Percentiles rank a stretch among this genome's conserved stretches.
Evolutionary conservation across 2,797 vertebrate genomes (phyloP).

Genomic region (Premnoplex brunnescens): DNA sequence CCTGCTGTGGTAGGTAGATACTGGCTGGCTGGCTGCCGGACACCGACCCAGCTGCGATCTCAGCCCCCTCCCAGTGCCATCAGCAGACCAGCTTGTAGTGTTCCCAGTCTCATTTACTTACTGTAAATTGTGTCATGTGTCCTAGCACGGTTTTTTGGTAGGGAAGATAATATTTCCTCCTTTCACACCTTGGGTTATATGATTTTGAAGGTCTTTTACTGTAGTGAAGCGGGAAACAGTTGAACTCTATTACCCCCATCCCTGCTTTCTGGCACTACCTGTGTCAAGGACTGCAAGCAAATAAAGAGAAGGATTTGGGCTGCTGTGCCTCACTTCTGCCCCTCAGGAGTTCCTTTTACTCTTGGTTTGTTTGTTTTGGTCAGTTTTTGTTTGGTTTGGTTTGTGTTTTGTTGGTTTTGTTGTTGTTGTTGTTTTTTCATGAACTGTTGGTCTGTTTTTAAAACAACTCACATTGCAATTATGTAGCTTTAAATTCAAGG

Average conservation of each 20-base stretch:
- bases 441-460: background rate
- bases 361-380: background rate
- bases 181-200: accelerated
- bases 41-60: background rate
- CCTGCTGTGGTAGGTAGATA: background rate
- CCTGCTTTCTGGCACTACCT: accelerated
- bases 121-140: background rate
- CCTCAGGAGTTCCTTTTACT: background rate
- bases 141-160: background rate
- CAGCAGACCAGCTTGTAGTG: accelerated
- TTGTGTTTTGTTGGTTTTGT: background rate
- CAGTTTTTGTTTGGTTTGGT: background rate
- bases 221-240: background rate
- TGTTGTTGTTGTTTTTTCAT: background rate
- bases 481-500: background rate
- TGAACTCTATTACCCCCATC: background rate
- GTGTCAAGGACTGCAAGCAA: background rate
- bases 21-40: accelerated
- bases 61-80: background rate
- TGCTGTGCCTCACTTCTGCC: background rate
- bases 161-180: background rate
- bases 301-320: background rate
- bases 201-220: background rate
- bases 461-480: background rate
- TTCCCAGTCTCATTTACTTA: background rate